These are phyloP conservation scores for Lagorchestes hirsutus DNA, from an alignment of 2,797 vertebrate genomes.

Conservation along the genomic window DNA sequence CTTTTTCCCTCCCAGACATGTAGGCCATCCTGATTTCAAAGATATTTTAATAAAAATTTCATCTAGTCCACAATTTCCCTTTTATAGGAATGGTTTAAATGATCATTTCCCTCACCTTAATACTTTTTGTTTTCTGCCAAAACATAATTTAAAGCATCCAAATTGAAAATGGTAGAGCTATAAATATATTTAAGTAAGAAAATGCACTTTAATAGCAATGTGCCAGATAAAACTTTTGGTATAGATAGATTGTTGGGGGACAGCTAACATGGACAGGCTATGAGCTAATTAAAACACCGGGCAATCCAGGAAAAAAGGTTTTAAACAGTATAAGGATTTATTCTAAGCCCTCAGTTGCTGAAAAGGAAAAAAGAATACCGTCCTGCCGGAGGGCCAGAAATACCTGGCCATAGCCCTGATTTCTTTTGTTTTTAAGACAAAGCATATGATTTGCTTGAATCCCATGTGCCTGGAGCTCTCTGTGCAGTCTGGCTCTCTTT, in stretches of 20 bases:
- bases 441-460: slow-evolving; percentile 52
- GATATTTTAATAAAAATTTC: slow-evolving; percentile 35
- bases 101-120: slow-evolving; percentile 32
- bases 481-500: slow-evolving; percentile 36
- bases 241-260: neutral
- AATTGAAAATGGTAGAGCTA: slow-evolving; percentile 5
- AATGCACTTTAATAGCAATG: neutral
- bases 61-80: slow-evolving; percentile 48
- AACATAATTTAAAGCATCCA: slow-evolving; percentile 17
- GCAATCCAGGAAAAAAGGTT: neutral
- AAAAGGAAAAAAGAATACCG: slow-evolving; percentile 28
- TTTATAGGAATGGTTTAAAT: slow-evolving; percentile 39
- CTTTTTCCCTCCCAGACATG: slow-evolving; percentile 24
- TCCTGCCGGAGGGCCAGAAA: slow-evolving; percentile 50
- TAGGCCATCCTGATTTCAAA: neutral
- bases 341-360: slow-evolving; percentile 56
- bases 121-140: slow-evolving; percentile 52
- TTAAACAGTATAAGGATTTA: slow-evolving; percentile 47
- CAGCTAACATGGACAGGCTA: neutral
- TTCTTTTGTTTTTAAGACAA: slow-evolving; percentile 76
- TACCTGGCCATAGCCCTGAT: slow-evolving; percentile 37
- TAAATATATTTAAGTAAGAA: neutral
- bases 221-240: slow-evolving; percentile 4
- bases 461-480: slow-evolving; percentile 15
- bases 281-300: neutral